Conservation (phyloP, 2,888 invertebrate species). For the Synanthedon tipuliformis region DNA sequence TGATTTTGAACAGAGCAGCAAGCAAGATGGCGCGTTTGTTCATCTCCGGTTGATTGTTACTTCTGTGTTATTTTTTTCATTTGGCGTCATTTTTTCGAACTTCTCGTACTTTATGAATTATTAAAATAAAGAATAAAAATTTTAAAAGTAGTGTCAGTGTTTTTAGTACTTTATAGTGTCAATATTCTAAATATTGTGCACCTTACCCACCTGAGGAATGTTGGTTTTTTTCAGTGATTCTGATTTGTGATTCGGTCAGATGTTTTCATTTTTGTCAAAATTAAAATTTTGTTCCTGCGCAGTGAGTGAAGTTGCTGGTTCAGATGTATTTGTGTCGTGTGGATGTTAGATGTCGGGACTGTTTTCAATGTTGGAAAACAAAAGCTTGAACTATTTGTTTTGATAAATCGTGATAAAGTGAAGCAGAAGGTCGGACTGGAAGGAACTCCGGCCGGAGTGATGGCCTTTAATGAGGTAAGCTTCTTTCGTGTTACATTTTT, state of each 20-base stretch:
- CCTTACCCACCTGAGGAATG: constrained; percentile 75
- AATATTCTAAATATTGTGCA: constrained; percentile 25
- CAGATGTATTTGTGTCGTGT: constrained; percentile 66
- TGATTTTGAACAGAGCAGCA: constrained; percentile 37
- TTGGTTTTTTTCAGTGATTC: constrained; percentile 63
- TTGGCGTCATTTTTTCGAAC: constrained; percentile 48
- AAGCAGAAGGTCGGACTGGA: constrained; percentile 64
- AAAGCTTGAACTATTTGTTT: constrained; percentile 69
- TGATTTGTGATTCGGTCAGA: constrained; percentile 73
- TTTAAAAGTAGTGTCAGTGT: constrained; percentile 35
- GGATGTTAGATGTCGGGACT: constrained; percentile 67
- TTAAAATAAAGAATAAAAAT: constrained; percentile 29
- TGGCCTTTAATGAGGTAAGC: constrained; percentile 85
- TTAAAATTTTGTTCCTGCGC: constrained; percentile 68
- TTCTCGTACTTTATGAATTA: constrained; percentile 43
- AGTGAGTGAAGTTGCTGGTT: constrained; percentile 64
- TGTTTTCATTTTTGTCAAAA: constrained; percentile 66
- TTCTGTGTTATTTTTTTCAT: constrained; percentile 52
- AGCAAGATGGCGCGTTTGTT: constrained; percentile 69
- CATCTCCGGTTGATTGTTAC: constrained; percentile 64
- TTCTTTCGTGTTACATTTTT: constrained; percentile 9
- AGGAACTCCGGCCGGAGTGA: constrained; percentile 72
- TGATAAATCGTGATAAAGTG: constrained; percentile 57
- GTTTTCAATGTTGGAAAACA: constrained; percentile 68
- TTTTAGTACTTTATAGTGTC: constrained; percentile 28